Evolutionary conservation across 2,113 vertebrate species (phyloP).

Genomic region (Colossoma macropomum): DNA sequence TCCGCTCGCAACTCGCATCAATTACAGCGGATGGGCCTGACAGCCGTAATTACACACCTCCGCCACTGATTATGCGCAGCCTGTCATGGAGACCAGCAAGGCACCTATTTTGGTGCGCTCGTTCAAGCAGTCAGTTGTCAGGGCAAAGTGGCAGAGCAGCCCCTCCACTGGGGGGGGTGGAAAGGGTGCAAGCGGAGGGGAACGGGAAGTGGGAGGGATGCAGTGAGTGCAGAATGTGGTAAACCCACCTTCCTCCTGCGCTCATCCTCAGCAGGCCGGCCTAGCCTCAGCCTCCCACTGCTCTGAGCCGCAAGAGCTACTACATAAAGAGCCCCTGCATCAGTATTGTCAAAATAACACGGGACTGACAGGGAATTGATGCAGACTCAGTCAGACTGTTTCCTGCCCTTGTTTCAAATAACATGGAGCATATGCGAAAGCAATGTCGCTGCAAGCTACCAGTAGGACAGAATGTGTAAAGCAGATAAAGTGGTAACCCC

Average conservation of each 20-base stretch:
- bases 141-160: constrained; percentile 73
- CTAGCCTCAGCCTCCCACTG: constrained; percentile 44
- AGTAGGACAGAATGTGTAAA: background rate
- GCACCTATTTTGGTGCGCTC: constrained; percentile 76
- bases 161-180: constrained; percentile 26
- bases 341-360: constrained; percentile 43
- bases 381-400: constrained; percentile 25
- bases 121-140: constrained; percentile 73
- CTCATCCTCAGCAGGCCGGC: background rate
- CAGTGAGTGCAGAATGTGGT: constrained; percentile 17
- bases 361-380: constrained; percentile 25
- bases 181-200: background rate
- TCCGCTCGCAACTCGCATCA: constrained; percentile 84
- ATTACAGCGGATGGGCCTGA: constrained; percentile 84
- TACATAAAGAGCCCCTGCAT: constrained; percentile 46
- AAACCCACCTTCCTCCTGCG: constrained; percentile 26
- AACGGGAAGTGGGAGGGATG: background rate
- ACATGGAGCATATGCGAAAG: background rate
- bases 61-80: constrained; percentile 82
- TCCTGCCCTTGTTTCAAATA: constrained; percentile 15
- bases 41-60: constrained; percentile 90
- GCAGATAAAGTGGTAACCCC: background rate
- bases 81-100: constrained; percentile 82
- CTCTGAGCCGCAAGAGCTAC: constrained; percentile 43
- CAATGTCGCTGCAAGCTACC: background rate